phyloP scores from a whole-genome alignment of 2,888 invertebrate species.

The Scaptomyza cyrtandrae region DNA sequence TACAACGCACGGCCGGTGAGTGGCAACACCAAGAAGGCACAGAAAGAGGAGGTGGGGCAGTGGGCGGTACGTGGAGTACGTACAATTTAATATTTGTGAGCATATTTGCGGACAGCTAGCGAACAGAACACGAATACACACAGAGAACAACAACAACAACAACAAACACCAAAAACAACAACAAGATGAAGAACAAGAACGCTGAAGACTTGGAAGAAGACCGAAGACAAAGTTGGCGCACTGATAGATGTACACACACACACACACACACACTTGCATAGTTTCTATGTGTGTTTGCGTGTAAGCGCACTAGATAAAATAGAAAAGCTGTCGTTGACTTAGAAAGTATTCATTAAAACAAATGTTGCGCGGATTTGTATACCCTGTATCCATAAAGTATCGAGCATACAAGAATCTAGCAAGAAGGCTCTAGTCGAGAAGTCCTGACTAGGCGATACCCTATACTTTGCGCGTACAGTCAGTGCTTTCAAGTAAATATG shows the following conservation, averaged over 20 bases:
- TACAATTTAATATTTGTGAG: constrained; percentile 77
- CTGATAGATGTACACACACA: constrained; percentile 44
- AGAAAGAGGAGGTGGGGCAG: constrained; percentile 12
- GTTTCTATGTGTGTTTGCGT: constrained; percentile 10
- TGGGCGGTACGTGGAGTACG: constrained; percentile 26
- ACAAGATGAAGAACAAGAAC: constrained; percentile 6
- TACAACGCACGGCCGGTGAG: constrained; percentile 70
- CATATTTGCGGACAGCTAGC: constrained; percentile 68
- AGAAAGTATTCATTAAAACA: constrained; percentile 65
- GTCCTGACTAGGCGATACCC: too few relatives aligned
- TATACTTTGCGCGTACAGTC: too few relatives aligned
- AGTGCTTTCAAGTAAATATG: too few relatives aligned
- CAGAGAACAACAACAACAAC: neutral
- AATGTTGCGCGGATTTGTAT: constrained; percentile 12
- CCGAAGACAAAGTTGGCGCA: constrained; percentile 51
- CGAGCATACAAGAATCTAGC: neutral
- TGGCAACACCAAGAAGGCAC: constrained; percentile 16
- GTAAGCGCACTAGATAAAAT: constrained; percentile 72
- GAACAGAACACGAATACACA: constrained; percentile 37
- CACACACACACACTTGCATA: constrained; percentile 17
- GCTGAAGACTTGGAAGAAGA: constrained; percentile 46
- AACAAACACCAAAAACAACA: neutral
- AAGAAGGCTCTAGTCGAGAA: too few relatives aligned
- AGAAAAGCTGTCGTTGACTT: constrained; percentile 76
- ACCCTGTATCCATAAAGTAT: constrained; percentile 1